Evolutionary conservation across 2,888 invertebrate species (phyloP).

Genomic region (Caenorhabditis wallacei): DNA sequence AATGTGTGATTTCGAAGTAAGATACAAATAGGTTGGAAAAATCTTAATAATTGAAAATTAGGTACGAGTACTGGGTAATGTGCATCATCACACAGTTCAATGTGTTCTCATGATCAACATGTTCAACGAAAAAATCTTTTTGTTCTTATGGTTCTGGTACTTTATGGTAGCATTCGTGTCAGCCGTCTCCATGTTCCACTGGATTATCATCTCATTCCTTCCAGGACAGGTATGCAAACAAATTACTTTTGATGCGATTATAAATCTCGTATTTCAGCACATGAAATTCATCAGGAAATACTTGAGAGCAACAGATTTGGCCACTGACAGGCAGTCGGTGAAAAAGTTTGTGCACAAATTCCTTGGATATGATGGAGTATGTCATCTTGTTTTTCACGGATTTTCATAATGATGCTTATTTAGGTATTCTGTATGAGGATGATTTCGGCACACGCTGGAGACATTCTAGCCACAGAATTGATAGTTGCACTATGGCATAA

Average conservation of each 20-base stretch:
- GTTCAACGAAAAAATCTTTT: conserved; percentile 82
- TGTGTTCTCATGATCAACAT: conserved; percentile 83
- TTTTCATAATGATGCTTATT: conserved; percentile 39
- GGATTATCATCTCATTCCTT: conserved; percentile 82
- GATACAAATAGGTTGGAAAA: too few relatives aligned
- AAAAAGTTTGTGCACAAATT: conserved; percentile 84
- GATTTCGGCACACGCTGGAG: conserved; percentile 83
- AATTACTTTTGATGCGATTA: not conserved
- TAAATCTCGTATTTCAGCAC: conserved; percentile 74
- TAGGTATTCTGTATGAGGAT: conserved; percentile 83
- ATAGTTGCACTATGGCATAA: conserved; percentile 83
- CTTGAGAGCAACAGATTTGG: conserved; percentile 83
- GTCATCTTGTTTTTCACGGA: not conserved
- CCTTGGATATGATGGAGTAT: conserved; percentile 81
- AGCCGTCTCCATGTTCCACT: conserved; percentile 82
- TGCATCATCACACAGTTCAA: conserved; percentile 84
- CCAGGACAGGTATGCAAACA: conserved; percentile 80
- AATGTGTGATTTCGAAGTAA: conserved; percentile 84
- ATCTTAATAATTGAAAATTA: conserved; percentile 29
- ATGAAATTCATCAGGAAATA: conserved; percentile 83
- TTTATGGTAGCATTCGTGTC: conserved; percentile 83
- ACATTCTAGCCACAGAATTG: conserved; percentile 83
- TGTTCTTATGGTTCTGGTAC: conserved; percentile 84
- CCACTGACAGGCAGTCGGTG: conserved; percentile 83
- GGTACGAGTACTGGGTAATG: conserved; percentile 84